Conservation (phyloP, 1,140 invertebrate species). For the Heliconius melpomene region DNA sequence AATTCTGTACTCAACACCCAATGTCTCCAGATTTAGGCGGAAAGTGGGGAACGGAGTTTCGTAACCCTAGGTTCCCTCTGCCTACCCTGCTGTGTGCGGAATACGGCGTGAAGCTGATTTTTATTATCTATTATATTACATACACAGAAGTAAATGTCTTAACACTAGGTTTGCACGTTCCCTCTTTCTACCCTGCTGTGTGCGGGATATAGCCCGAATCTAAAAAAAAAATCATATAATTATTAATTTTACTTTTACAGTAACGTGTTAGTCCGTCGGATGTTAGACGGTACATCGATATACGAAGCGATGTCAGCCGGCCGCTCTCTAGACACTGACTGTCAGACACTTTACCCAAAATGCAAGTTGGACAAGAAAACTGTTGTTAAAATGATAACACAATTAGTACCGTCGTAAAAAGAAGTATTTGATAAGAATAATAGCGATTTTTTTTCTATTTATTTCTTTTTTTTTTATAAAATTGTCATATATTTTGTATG, state of each 20-base stretch:
- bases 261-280: constrained; percentile 86
- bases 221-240: too few relatives aligned
- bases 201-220: too few relatives aligned
- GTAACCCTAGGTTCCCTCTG: too few relatives aligned
- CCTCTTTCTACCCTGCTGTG: too few relatives aligned
- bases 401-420: constrained; percentile 77
- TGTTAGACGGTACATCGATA: constrained; percentile 88
- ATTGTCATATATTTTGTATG: neutral
- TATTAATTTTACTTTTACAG: constrained; percentile 71
- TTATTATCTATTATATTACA: too few relatives aligned
- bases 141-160: too few relatives aligned
- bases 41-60: too few relatives aligned
- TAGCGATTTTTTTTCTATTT: neutral
- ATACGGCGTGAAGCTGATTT: too few relatives aligned
- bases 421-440: neutral
- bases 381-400: constrained; percentile 83
- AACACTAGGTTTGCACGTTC: too few relatives aligned
- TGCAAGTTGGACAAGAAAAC: constrained; percentile 86
- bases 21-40: too few relatives aligned
- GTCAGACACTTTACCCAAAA: constrained; percentile 82
- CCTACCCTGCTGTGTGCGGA: too few relatives aligned
- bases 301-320: constrained; percentile 88
- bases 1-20: too few relatives aligned
- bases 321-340: constrained; percentile 82
- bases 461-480: neutral